Conservation (phyloP, 2,797 vertebrate genomes). For the Notolabrus celidotus region DNA sequence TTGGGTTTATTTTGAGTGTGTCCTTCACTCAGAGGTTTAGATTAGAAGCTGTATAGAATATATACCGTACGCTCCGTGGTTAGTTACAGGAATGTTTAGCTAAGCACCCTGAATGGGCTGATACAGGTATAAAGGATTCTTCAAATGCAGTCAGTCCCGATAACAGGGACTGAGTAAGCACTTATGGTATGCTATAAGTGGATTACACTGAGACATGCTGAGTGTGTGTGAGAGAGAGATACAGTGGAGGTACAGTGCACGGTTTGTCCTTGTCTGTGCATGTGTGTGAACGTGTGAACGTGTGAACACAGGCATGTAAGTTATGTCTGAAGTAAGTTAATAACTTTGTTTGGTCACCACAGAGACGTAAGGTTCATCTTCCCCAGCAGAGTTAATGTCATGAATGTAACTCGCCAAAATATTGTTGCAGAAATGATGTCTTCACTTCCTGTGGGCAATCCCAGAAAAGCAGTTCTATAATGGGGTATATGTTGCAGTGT, state of each 20-base stretch:
- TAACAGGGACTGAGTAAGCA: constrained; percentile 70
- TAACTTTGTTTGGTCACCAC: too few relatives aligned
- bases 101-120: constrained; percentile 55
- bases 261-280: constrained; percentile 7
- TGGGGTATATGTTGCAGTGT: too few relatives aligned
- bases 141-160: constrained; percentile 60
- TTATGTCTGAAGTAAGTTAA: too few relatives aligned
- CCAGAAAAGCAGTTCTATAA: too few relatives aligned
- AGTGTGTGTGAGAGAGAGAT: constrained; percentile 17
- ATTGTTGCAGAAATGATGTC: too few relatives aligned
- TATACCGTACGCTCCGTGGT: background rate
- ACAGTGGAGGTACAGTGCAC: background rate
- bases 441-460: too few relatives aligned
- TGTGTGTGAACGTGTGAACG: constrained; percentile 19
- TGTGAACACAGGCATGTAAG: too few relatives aligned
- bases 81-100: constrained; percentile 53
- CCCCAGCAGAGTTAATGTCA: too few relatives aligned
- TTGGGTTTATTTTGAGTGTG: constrained; percentile 8
- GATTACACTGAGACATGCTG: constrained; percentile 60
- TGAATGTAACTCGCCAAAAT: too few relatives aligned
- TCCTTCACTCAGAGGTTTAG: constrained; percentile 26
- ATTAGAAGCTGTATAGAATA: constrained; percentile 17
- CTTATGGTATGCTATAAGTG: constrained; percentile 55
- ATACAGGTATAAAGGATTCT: constrained; percentile 59
- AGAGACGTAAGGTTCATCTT: too few relatives aligned